Evolutionary conservation across 2,113 vertebrate genomes (phyloP), one percentile per base, ranked within the genome.

Genomic region (Psilopsiagon aurifrons): DNA sequence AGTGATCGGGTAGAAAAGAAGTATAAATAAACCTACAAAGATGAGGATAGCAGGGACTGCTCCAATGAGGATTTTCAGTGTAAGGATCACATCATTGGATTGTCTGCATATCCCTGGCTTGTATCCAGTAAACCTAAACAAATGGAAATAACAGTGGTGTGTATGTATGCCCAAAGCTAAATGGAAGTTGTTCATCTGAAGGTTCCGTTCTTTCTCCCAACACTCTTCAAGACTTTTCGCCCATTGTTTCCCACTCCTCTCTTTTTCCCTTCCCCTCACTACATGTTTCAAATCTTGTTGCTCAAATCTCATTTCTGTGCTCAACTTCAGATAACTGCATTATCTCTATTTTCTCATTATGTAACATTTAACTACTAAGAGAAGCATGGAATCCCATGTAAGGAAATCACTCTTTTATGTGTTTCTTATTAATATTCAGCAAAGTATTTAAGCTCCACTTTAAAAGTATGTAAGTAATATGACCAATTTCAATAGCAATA

Each of bases 41-140:
- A 99, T 99, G 95, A 99, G 99, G 90, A 98, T 94, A 91, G 99
- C 98, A 6, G 99, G 99, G 41, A 99, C 98, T 0, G 98, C 99
- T 7, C 99, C 98, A 6, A 99, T 99, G 87, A 99, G 98, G 92
- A 99, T 97, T 93, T 99, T 99, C 94, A 99, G 98, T 1, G 98
- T 98, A 90, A 99, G 98, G 74, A 98, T 99, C 75, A 99, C 99
- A 8, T 97, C 92, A 7, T 93, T 90, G 2, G 98, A 96, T 95
- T 99, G 99, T 74, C 96, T 98, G 95, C 99, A 99, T 57, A 97
- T 97, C 15, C 98, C 98, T 27, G 98, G 98, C 90, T 98, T 87
- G 44, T 99, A 99, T 16, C 99, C 99, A 10, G 99, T 97, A 83
- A 99, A 99, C 95, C 99, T 99, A 89, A 96, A 87, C 62, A 86